Conservation (phyloP, 2,888 invertebrate species). For the Drosophila anomalata region DNA sequence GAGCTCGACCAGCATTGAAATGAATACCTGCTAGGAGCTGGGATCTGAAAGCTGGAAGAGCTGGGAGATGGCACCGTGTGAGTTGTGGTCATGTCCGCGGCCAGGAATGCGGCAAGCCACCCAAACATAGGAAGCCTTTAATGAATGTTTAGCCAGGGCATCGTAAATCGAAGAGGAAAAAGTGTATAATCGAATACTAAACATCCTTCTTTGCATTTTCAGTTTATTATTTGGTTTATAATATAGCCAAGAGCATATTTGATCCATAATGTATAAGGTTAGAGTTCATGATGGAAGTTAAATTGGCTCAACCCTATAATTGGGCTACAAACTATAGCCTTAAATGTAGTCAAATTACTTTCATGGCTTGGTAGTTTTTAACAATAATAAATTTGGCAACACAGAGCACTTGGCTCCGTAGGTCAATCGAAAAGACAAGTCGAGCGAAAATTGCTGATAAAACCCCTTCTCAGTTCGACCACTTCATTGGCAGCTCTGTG, state of each 20-base stretch:
- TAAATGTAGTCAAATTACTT: no score
- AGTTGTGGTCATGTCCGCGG: conserved; percentile 73
- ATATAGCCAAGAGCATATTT: no score
- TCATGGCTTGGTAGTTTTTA: not conserved
- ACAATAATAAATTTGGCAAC: not conserved
- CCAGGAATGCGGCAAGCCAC: conserved; percentile 69
- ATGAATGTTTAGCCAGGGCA: conserved; percentile 64
- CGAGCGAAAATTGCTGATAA: conserved; percentile 44
- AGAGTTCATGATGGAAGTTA: no score
- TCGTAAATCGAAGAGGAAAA: conserved; percentile 56
- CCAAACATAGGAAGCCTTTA: conserved; percentile 74
- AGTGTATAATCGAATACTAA: conserved; percentile 17
- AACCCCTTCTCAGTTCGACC: conserved; percentile 16
- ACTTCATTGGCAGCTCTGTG: conserved; percentile 50
- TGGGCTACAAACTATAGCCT: no score
- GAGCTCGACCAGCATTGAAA: conserved; percentile 76
- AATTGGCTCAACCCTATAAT: no score
- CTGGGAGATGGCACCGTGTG: conserved; percentile 47
- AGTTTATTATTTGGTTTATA: not conserved
- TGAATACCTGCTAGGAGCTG: conserved; percentile 68
- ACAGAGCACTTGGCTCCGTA: not conserved
- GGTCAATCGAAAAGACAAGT: conserved; percentile 11
- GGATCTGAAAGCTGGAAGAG: conserved; percentile 2
- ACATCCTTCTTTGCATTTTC: conserved; percentile 1
- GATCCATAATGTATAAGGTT: no score